Percentiles rank a stretch among this genome's conserved stretches.
These are phyloP conservation scores for Pelosia muscerda DNA, from an alignment of 2,888 invertebrate genomes.

Conservation along the genomic window DNA sequence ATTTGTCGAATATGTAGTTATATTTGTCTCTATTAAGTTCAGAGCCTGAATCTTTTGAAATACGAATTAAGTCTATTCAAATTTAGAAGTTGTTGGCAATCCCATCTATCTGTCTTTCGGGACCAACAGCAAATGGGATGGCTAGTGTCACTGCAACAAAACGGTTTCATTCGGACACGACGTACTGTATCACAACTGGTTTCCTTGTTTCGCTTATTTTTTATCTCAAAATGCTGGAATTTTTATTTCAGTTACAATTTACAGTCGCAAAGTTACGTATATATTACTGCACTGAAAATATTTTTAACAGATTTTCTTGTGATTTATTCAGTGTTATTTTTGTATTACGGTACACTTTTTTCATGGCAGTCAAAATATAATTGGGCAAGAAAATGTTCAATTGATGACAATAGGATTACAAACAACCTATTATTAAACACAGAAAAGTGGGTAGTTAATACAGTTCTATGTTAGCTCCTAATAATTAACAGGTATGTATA, in stretches of 20 bases:
- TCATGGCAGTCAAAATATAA: background rate
- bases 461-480: too few relatives aligned
- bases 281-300: too few relatives aligned
- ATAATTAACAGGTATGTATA: too few relatives aligned
- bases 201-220: background rate
- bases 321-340: too few relatives aligned
- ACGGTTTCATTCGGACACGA: background rate
- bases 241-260: background rate
- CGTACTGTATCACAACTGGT: background rate
- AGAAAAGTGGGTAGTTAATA: too few relatives aligned
- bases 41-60: too few relatives aligned
- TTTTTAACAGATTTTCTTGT: too few relatives aligned
- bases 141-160: background rate
- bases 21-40: background rate
- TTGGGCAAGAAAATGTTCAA: background rate
- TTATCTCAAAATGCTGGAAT: background rate
- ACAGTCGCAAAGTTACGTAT: background rate
- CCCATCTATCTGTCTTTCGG: background rate
- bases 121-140: background rate
- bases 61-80: background rate
- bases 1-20: too few relatives aligned
- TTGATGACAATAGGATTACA: background rate
- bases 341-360: background rate
- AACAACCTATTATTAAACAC: background rate
- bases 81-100: background rate